Evolutionary conservation across 2,113 vertebrate genomes (phyloP).

Genomic region (Coturnix japonica): DNA sequence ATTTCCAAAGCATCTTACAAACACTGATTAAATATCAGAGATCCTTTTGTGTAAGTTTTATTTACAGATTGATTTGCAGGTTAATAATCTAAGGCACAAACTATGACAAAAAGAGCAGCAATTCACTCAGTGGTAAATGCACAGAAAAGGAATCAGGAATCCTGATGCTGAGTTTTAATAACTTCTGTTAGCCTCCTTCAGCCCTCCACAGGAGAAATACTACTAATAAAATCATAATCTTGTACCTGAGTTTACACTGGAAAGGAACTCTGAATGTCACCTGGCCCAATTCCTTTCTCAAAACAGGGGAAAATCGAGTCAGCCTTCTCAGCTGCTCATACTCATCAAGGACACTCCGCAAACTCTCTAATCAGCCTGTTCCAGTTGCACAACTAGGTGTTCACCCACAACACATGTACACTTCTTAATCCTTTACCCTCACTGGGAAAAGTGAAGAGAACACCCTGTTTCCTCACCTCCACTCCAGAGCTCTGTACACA

Average conservation of each 20-base stretch:
- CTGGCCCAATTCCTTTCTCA: fast-evolving
- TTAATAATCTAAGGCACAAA: neutral
- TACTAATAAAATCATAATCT: neutral
- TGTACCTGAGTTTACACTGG: fast-evolving
- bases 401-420: fast-evolving
- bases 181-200: neutral
- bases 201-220: neutral
- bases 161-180: neutral
- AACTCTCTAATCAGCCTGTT: neutral
- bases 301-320: neutral
- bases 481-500: neutral
- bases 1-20: neutral
- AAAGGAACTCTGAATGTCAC: neutral
- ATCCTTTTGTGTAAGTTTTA: neutral
- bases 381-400: neutral
- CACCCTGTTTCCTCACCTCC: neutral
- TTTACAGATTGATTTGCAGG: neutral
- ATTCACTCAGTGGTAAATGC: neutral
- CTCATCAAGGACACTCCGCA: neutral
- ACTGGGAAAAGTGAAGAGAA: neutral
- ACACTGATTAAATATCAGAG: neutral
- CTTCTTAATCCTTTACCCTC: neutral
- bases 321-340: neutral
- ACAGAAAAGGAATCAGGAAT: neutral
- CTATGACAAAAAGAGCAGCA: neutral